Base-by-base conservation (phyloP, 1,140 invertebrate genomes). In the Aphidius gifuensis region DNA sequence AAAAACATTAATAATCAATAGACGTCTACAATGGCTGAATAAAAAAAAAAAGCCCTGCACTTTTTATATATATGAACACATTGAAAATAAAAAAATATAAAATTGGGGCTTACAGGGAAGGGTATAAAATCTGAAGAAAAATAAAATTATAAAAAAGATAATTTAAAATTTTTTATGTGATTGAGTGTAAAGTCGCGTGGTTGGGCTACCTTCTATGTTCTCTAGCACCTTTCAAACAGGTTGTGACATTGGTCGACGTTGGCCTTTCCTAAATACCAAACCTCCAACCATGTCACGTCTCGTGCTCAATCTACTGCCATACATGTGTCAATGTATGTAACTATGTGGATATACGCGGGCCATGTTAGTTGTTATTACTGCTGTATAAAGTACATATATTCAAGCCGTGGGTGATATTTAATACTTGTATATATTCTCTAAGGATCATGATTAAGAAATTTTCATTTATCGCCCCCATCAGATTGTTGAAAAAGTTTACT, bases 241-340 rank as follows among this genome's bases (percentile, higher is more conserved):
- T 78, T 79, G 75, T 80, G 76, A 79, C 78, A 80, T 79, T 80
- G 78, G 71, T 78, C 69, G 74, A 68, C 50, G 60, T 72, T 75
- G 77, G 77, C 78, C 78, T 80, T 79, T 79, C 77, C 76, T 79
- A 80, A 80, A 80, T 80, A 79, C 78, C 78, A 79, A 76, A 72
- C 76, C 73, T 74, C 75, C 76, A 79, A 79, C 72, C 77, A 72
- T 77, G 78, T 78, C 77, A 77, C 69, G 70, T 74, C 66, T 69
- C 57, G 66, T 66, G 64, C 64, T 66, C 56, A 66, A 66, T 66
- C 56, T 21, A 61, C 53, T 42, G 40, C 47, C 39, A 58, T 57
- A 56, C 43, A 53, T 45, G 44, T 64, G 50, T 64, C 16, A 9
- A 48, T 60, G 50, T 47, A 9, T 32, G 4, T 3, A 32, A 32